Evolutionary conservation across 1,140 invertebrate genomes (phyloP).

Genomic region (Scaptomyza montana): DNA sequence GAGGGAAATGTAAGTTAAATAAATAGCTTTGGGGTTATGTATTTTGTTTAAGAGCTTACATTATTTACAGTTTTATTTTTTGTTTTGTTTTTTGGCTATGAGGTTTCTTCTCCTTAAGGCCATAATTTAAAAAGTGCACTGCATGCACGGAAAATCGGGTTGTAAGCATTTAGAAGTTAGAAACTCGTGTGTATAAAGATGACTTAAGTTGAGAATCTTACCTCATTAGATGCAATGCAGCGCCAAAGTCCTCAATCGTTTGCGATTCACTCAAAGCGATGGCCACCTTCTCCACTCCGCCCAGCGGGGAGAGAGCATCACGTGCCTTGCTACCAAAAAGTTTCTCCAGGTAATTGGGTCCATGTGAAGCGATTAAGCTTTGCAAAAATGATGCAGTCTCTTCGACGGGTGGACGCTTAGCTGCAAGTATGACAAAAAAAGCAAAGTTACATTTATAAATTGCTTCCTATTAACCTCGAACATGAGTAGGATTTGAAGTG

Average conservation of each 20-base stretch:
- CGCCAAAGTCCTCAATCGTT: constrained; percentile 90
- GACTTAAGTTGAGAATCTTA: constrained; percentile 42
- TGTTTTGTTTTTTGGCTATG: constrained; percentile 27
- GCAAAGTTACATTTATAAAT: constrained; percentile 24
- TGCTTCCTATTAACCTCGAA: constrained; percentile 32
- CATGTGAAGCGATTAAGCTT: constrained; percentile 95
- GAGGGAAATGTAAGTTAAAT: neutral
- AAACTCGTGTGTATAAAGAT: neutral
- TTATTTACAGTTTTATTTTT: constrained; percentile 65
- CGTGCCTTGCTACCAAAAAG: constrained; percentile 96
- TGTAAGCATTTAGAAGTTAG: neutral
- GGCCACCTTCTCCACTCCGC: constrained; percentile 96
- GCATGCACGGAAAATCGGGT: constrained; percentile 8
- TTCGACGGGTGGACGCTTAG: constrained; percentile 97
- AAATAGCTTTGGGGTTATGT: constrained; percentile 57
- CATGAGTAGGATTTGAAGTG: neutral
- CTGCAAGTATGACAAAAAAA: constrained; percentile 84
- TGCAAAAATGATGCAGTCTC: constrained; percentile 97
- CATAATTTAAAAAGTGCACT: constrained; percentile 51
- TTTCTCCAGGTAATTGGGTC: constrained; percentile 98
- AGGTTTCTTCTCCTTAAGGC: constrained; percentile 14
- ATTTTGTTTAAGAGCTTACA: constrained; percentile 70
- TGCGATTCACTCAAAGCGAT: constrained; percentile 97
- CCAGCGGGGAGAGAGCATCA: constrained; percentile 93
- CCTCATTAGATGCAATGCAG: constrained; percentile 83